Evolutionary conservation across 2,113 vertebrate species (phyloP), one percentile per base, ranked within the genome.

Genomic region (Emydocephalus ijimae): DNA sequence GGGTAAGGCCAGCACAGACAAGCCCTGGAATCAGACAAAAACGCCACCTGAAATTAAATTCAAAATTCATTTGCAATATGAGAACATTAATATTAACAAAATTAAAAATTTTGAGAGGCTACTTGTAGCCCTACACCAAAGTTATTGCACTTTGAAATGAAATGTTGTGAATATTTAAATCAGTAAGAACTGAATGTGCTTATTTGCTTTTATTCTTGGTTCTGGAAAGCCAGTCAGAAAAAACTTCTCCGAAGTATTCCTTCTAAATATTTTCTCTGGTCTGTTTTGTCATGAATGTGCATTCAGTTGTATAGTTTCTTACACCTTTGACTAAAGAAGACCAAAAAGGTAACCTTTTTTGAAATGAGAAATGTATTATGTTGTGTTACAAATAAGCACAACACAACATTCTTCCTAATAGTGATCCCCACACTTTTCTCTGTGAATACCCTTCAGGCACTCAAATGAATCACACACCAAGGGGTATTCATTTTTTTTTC

Each of bases 141-240:
- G 69, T 3, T 39, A 18, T 39, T 81, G 34, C 69, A 39, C 18
- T 81, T 81, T 81, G 74, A 81, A 39, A 81, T 39, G 34, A 34
- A 34, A 81, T 81, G 34, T 81, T 18, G 18, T 81, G 34, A 81
- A 81, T 81, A 81, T 81, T 69, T 81, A 21, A 39, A 43, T 81
- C 18, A 39, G 39, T 39, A 21, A 74, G 69, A 34, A 39, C 18
- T 8, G 74, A 39, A 81, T 81, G 74, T 20, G 18, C 69, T 81
- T 81, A 81, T 81, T 39, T 24, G 12, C 90, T 91, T 95, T 96
- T 95, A 95, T 90, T 95, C 92, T 95, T 94, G 92, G 90, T 92
- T 96, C 95, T 94, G 94, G 86, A 95, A 96, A 96, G 87, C 94
- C 94, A 91, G 26, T 94, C 64, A n/a, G 64, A 15, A 69, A 15